These are phyloP conservation scores for Meloidogyne chitwoodi DNA, from an alignment of 1,140 invertebrate species.

Conservation along the genomic window DNA sequence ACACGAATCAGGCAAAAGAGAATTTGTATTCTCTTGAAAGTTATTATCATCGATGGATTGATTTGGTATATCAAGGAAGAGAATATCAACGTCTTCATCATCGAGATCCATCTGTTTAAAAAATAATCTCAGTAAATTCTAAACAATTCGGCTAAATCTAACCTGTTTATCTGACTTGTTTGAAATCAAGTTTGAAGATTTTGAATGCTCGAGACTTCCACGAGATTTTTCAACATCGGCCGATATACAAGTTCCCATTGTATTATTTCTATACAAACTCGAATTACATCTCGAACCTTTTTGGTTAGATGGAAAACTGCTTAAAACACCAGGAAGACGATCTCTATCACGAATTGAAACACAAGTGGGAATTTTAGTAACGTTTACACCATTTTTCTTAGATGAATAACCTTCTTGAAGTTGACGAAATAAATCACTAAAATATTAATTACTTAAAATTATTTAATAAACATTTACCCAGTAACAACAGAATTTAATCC, in stretches of 20 bases:
- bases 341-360: slow-evolving; percentile 5
- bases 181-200: not conserved
- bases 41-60: not conserved
- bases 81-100: not conserved
- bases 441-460: not conserved
- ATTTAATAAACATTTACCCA: not conserved
- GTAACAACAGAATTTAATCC: slow-evolving; percentile 8
- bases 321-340: not conserved
- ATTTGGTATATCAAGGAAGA: not conserved
- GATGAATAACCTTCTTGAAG: not conserved
- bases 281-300: not conserved
- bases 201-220: not conserved
- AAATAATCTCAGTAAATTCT: slow-evolving; percentile 4
- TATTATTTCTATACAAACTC: not conserved
- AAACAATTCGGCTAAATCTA: not conserved
- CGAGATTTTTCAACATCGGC: not conserved
- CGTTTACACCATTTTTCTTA: not conserved
- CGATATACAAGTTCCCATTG: not conserved
- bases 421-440: slow-evolving; percentile 22
- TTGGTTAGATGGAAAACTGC: slow-evolving; percentile 20
- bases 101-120: slow-evolving; percentile 3
- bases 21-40: not conserved
- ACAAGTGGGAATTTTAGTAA: slow-evolving; percentile 1
- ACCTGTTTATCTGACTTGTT: not conserved
- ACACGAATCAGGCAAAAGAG: not conserved